Base-by-base conservation (phyloP, 2,888 invertebrate genomes). In the Dolomedes plantarius region DNA sequence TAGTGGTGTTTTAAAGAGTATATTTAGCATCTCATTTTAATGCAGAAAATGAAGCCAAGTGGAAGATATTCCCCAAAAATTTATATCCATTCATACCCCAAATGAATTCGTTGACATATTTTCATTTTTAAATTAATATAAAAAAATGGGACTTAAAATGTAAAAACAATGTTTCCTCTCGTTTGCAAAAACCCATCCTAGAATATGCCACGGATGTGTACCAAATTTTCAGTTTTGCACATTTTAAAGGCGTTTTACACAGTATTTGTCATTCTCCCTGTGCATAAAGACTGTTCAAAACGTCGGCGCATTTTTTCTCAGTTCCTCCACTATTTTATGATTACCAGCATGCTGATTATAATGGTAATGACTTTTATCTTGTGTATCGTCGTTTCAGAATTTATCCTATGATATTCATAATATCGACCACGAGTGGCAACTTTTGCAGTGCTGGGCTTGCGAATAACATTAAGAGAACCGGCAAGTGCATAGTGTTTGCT, bases 401-500 rank as follows among this genome's bases (percentile, higher is more conserved):
- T 13, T 27, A 27, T 1, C 77, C 75, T 7, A 36, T 76, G 0
- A 83, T 83, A 3, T 32, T 77, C 13, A 29, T 83, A 1, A 23
- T 83, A 16, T 65, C 77, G 19, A 72, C 72, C n/a, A 13, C 72
- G 7, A 64, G 50, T 50, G 83, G 83, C 0, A 50, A 83, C 28
- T 29, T 83, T 13, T 67, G 76, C 39, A 83, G 76, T 29, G 19
- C n/a, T 77, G 0, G 31, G 50, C 13, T 77, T 83, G 7, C 69
- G 83, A 6, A 27, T 83, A 0, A 23, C 67, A 5, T 67, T 77
- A 23, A 83, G 32, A n/a, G 1, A 11, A 76, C 76, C 28, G 65
- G 76, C 0, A 36, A 39, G 0, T 1, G 3, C 31, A 67, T 83
- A 6, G 13, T 32, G 5, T 3, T 11, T 9, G 64, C 56, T 19